phyloP scores from a whole-genome alignment of 2,113 vertebrate genomes.

The Vombatus ursinus region DNA sequence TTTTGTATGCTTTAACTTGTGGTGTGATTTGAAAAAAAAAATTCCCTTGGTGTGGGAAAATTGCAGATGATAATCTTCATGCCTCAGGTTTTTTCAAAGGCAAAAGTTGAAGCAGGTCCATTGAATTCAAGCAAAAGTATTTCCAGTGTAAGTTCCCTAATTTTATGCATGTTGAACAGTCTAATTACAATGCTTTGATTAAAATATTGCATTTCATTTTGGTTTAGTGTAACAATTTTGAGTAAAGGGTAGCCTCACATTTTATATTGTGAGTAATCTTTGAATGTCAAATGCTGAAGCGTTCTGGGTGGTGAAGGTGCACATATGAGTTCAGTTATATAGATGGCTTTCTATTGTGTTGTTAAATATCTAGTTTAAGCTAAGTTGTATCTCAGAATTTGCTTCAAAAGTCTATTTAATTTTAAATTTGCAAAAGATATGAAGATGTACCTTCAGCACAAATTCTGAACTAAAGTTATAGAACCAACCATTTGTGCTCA shows the following conservation, averaged over 20 bases:
- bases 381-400: background rate
- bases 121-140: background rate
- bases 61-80: background rate
- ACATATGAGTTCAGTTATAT: background rate
- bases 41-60: background rate
- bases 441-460: background rate
- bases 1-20: background rate
- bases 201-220: background rate
- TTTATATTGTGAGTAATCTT: background rate
- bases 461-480: background rate
- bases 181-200: background rate
- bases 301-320: background rate
- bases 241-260: background rate
- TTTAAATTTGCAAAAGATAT: background rate
- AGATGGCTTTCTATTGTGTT: background rate
- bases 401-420: background rate
- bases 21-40: background rate
- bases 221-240: background rate
- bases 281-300: background rate
- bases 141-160: background rate
- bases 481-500: too few species aligned
- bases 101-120: background rate
- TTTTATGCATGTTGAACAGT: background rate
- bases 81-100: background rate
- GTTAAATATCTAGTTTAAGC: background rate